Evolutionary conservation across 2,797 vertebrate genomes (phyloP).

Genomic region (Etheostoma nigrum): DNA sequence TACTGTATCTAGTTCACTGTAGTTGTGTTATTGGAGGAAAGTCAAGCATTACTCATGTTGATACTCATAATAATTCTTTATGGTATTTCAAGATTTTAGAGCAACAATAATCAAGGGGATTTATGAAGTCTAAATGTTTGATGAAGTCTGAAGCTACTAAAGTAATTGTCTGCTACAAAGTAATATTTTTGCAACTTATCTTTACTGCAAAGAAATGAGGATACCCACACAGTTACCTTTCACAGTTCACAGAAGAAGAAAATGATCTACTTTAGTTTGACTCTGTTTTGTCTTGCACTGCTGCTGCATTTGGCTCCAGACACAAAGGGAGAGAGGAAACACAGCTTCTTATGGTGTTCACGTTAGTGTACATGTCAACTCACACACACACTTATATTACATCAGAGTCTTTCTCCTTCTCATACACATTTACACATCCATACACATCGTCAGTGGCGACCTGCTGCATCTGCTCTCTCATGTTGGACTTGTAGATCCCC

Average conservation of each 20-base stretch:
- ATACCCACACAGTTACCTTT: not conserved
- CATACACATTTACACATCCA: not conserved
- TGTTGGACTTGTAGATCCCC: not conserved
- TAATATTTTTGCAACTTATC: not conserved
- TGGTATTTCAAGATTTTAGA: constrained; percentile 2
- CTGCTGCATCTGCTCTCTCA: not conserved
- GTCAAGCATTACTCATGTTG: not conserved
- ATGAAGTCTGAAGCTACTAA: not conserved
- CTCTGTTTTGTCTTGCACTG: no score
- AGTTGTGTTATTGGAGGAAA: not conserved
- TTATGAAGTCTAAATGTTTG: not conserved
- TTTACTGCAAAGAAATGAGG: not conserved
- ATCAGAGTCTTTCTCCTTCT: not conserved
- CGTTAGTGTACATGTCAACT: no score
- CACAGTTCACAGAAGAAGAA: not conserved
- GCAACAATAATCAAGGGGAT: not conserved
- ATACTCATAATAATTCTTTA: not conserved
- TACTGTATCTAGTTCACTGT: not conserved
- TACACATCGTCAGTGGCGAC: not conserved
- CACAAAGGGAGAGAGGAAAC: no score
- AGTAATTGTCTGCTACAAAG: not conserved
- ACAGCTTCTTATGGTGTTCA: no score
- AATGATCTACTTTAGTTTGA: no score
- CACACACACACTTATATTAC: not conserved
- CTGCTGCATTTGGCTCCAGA: no score